Percentiles rank a stretch among this genome's conserved stretches.
These are phyloP conservation scores for Lepidurus apus DNA, from an alignment of 1,140 invertebrate species.

Conservation along the genomic window DNA sequence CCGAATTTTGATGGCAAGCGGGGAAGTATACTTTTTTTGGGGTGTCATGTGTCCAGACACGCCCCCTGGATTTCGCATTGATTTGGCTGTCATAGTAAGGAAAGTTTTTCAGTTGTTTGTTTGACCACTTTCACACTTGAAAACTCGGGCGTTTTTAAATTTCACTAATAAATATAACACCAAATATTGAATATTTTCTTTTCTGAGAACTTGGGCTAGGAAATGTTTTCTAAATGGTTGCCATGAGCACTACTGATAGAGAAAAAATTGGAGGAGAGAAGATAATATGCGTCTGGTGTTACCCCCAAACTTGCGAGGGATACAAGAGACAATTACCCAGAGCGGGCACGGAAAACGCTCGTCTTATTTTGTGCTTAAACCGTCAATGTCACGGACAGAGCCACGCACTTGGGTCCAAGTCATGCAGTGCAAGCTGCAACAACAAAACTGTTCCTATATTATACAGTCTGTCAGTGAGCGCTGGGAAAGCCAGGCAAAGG, in stretches of 20 bases:
- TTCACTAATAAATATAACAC: not conserved
- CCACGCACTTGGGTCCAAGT: conserved; percentile 6
- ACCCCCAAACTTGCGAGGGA: not conserved
- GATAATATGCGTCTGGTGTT: not conserved
- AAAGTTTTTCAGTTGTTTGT: not conserved
- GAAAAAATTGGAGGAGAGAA: not conserved
- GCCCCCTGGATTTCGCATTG: conserved; percentile 7
- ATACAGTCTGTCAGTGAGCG: not conserved
- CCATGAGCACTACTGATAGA: conserved; percentile 18
- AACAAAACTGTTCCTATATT: not conserved
- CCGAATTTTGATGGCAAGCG: not conserved
- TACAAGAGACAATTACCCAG: not conserved
- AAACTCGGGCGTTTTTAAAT: not conserved
- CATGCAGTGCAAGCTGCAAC: conserved; percentile 21
- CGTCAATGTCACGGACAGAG: conserved; percentile 12
- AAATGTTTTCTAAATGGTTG: not conserved
- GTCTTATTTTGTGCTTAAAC: conserved; percentile 19
- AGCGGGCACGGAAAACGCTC: not conserved
- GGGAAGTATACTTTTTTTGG: not conserved
- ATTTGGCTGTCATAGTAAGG: conserved; percentile 12
- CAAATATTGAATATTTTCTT: not conserved
- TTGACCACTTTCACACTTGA: not conserved
- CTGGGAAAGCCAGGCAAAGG: not conserved
- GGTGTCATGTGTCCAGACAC: not conserved
- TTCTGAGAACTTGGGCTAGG: not conserved